These are phyloP conservation scores for Chauna torquata DNA, from an alignment of 2,113 vertebrate species.

Conservation along the genomic window DNA sequence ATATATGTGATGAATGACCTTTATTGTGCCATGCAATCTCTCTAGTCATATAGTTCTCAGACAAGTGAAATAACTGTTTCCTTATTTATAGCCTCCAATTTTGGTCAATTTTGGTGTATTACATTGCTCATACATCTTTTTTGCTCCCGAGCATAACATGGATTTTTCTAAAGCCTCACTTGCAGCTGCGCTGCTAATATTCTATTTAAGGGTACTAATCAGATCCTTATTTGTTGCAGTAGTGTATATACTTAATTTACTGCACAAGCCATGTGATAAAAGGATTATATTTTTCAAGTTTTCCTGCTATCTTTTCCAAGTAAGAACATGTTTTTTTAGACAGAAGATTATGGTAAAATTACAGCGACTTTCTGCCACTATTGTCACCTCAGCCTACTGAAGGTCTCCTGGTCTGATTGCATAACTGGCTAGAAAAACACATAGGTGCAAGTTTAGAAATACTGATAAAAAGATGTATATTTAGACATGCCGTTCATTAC, in stretches of 20 bases:
- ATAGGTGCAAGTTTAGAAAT: neutral
- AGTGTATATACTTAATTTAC: neutral
- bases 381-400: neutral
- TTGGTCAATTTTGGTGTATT: neutral
- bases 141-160: neutral
- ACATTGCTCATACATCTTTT: neutral
- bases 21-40: neutral
- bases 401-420: neutral
- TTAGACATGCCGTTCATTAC: neutral
- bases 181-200: neutral
- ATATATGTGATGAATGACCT: neutral
- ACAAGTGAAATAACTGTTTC: neutral
- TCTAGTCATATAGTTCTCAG: neutral
- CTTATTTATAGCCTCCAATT: neutral
- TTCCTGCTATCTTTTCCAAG: neutral
- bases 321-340: neutral
- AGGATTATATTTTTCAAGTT: neutral
- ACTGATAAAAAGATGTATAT: neutral
- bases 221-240: neutral
- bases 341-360: neutral
- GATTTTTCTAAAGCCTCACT: neutral
- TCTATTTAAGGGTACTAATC: neutral
- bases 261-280: neutral
- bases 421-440: neutral
- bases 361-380: neutral